These are phyloP conservation scores for Glaucopsyche alexis DNA, from an alignment of 2,888 invertebrate species.

Conservation along the genomic window DNA sequence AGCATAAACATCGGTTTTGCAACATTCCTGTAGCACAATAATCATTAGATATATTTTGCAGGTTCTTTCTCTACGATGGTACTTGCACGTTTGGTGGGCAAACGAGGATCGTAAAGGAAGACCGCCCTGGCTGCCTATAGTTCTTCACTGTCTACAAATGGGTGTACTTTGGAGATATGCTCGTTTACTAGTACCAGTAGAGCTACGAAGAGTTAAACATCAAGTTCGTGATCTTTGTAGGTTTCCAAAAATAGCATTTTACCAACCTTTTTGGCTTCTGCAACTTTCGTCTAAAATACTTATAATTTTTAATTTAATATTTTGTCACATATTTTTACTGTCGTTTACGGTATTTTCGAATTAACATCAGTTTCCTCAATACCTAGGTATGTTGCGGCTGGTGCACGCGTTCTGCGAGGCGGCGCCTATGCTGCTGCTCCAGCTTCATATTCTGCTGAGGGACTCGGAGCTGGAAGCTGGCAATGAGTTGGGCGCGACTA, in stretches of 20 bases:
- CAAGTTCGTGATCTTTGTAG: conserved; percentile 86
- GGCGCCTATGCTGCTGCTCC: conserved; percentile 91
- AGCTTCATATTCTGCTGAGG: conserved; percentile 84
- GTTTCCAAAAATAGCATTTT: conserved; percentile 42
- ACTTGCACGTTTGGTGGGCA: conserved; percentile 78
- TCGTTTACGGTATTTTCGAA: neutral
- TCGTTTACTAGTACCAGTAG: conserved; percentile 90
- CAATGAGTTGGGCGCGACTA: conserved; percentile 54
- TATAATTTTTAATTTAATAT: neutral
- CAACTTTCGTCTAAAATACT: neutral
- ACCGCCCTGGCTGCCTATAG: conserved; percentile 76
- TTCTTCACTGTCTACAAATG: conserved; percentile 84
- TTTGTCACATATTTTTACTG: neutral
- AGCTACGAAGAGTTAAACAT: conserved; percentile 89
- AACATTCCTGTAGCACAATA: neutral
- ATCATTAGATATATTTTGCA: conserved; percentile 41
- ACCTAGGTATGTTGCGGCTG: conserved; percentile 85
- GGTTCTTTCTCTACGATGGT: conserved; percentile 88
- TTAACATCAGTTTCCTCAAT: neutral
- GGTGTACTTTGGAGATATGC: conserved; percentile 91
- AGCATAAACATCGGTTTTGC: neutral
- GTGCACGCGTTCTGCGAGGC: conserved; percentile 94
- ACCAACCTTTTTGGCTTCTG: neutral
- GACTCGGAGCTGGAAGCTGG: conserved; percentile 61
- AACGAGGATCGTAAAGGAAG: conserved; percentile 66